Evolutionary conservation across 2,888 invertebrate species (phyloP).

Genomic region (Cryptocephalus primarius): DNA sequence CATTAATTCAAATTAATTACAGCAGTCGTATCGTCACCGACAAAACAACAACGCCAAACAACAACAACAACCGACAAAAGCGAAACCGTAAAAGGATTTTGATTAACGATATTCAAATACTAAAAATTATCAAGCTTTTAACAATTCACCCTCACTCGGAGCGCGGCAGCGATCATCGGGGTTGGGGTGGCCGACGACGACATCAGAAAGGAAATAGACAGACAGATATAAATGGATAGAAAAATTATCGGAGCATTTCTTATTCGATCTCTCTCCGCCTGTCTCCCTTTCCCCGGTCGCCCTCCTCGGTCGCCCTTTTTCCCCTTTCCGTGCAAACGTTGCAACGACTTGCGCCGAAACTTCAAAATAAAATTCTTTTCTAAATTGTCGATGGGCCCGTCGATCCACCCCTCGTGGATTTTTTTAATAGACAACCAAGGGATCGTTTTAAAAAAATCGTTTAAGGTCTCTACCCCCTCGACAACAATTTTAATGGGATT

Average conservation of each 20-base stretch:
- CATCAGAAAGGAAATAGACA: conserved; percentile 49
- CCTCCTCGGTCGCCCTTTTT: conserved; percentile 5
- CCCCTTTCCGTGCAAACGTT: conserved; percentile 23
- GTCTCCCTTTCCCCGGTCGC: conserved; percentile 10
- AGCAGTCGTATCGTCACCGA: too few species aligned
- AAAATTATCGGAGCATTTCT: conserved; percentile 54
- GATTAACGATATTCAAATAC: conserved; percentile 28
- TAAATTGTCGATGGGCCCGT: conserved; percentile 8
- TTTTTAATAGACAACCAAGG: not conserved
- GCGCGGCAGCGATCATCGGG: conserved; percentile 7
- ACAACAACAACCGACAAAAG: conserved; percentile 9
- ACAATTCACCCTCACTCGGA: conserved; percentile 26
- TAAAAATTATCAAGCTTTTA: conserved; percentile 31
- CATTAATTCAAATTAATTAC: too few species aligned
- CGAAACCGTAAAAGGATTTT: conserved; percentile 19
- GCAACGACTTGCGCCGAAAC: conserved; percentile 17
- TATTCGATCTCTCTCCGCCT: conserved; percentile 31
- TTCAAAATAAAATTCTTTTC: conserved; percentile 13
- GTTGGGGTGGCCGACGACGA: conserved; percentile 27
- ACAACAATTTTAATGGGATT: too few species aligned
- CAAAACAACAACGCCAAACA: too few species aligned
- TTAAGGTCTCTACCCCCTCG: too few species aligned
- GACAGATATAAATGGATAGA: conserved; percentile 62
- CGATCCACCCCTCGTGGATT: not conserved
- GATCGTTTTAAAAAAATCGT: too few species aligned